phyloP scores from a whole-genome alignment of 2,888 invertebrate genomes.

The Taphrorychus bicolor region DNA sequence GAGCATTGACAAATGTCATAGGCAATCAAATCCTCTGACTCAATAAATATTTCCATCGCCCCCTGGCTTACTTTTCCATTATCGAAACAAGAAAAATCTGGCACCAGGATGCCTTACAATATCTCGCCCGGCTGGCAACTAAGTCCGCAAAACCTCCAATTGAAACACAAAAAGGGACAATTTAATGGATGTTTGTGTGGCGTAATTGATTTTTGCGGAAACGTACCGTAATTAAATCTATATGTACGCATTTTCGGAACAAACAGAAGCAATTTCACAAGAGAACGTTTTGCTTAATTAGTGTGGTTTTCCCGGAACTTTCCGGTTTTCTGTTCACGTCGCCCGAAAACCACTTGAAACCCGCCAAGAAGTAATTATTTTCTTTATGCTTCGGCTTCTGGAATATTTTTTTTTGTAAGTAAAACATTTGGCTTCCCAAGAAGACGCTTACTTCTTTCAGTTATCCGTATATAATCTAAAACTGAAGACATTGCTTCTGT shows the following conservation, averaged over 20 bases:
- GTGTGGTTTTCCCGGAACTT: background rate
- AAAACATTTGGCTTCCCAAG: no score
- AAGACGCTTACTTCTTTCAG: no score
- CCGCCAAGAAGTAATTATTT: conserved; percentile 3
- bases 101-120: background rate
- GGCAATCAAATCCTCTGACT: background rate
- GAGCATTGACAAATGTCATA: no score
- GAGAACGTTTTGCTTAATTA: conserved; percentile 18
- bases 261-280: conserved; percentile 6
- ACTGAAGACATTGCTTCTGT: no score
- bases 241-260: background rate
- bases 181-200: conserved; percentile 13
- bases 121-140: background rate
- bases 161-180: background rate
- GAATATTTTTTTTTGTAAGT: background rate
- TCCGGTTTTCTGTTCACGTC: conserved; percentile 11
- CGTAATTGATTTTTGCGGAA: conserved; percentile 14
- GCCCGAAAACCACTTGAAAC: conserved; percentile 2
- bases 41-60: background rate
- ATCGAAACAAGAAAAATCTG: background rate
- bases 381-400: background rate
- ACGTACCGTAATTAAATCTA: conserved; percentile 17
- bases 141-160: background rate
- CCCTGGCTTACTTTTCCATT: background rate
- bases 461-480: no score